Base-by-base conservation (phyloP, 2,113 vertebrate genomes). In the Toxostoma redivivum region DNA sequence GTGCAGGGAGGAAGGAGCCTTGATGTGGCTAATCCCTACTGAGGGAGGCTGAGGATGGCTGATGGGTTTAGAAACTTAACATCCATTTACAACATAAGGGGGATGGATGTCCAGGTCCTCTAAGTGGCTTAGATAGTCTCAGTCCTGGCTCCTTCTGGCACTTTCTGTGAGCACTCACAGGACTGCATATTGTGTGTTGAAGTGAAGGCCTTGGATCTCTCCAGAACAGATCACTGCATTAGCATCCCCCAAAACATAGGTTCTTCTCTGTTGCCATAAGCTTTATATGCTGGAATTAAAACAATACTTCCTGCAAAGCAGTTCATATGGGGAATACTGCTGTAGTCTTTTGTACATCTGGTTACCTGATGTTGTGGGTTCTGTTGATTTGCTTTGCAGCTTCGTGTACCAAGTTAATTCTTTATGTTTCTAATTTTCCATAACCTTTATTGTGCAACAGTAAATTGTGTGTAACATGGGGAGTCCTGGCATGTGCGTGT, bases 401-500 rank as follows among this genome's bases (percentile, higher is more conserved):
- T 67, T 79, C 35, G 31, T 51, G 35, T 92, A 71, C 72, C 48
- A 22, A 94, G 31, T 84, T 84, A 92, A 90, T 92, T 37, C 50
- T 94, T 44, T 54, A 47, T 95, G 90, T 92, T 95, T 91, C 92
- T 97, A 94, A 92, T 67, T 70, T 78, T 88, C 60, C 86, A 60
- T 95, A 82, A 81, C 35, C 9, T 73, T 73, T 73, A 78, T 51
- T n/a, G 60, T 42, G 28, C 54, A 70, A 2, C 60, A 88, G 64
- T 93, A 83, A 83, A 11, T n/a, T 31, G 86, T 93, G 67, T 77
- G 92, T 97, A 95, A 97, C 67, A 66, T 2, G 0, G 44, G 79
- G 7, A 86, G 64, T 92, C 71, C 51, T 86, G 64, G 67, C 82
- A 81, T 83, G 79, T 85, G 50, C 0, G 3, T 94, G 66, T 81